phyloP scores from a whole-genome alignment of 2,113 vertebrate genomes.

The Halichoerus grypus region DNA sequence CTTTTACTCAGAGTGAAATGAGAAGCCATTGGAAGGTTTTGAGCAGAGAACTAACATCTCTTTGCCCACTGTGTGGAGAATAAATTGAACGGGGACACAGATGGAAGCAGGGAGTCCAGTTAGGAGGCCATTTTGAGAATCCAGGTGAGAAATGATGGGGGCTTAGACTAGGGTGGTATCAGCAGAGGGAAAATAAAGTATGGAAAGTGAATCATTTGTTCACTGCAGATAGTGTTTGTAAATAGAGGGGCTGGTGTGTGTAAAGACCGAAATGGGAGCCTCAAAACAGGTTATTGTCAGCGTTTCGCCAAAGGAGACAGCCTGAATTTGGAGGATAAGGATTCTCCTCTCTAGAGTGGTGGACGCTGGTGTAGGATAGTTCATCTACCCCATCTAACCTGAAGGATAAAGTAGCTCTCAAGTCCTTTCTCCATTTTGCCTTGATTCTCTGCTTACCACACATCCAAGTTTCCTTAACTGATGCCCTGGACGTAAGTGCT shows the following conservation, averaged over 20 bases:
- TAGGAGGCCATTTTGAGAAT: not conserved
- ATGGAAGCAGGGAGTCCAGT: not conserved
- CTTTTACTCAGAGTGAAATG: not conserved
- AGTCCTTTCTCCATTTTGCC: not conserved
- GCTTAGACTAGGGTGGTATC: not conserved
- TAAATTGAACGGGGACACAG: not conserved
- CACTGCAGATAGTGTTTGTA: not conserved
- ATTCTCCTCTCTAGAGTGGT: not conserved
- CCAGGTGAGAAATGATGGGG: not conserved
- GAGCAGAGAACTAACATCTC: not conserved
- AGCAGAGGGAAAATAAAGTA: not conserved
- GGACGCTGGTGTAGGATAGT: not conserved
- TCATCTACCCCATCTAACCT: not conserved
- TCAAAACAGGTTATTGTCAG: not conserved
- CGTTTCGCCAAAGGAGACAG: not conserved
- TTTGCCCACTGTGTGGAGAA: not conserved
- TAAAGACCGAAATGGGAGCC: not conserved
- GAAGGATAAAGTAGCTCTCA: not conserved
- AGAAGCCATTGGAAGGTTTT: conserved; percentile 15
- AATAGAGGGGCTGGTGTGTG: not conserved
- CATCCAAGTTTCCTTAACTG: not conserved
- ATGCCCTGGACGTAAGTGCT: not conserved
- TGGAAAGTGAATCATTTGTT: not conserved
- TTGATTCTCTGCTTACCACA: not conserved
- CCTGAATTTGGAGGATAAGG: not conserved